Evolutionary conservation across 2,113 vertebrate genomes (phyloP), one percentile per base, ranked within the genome.

Genomic region (Rhinopomastus cyanomelas): DNA sequence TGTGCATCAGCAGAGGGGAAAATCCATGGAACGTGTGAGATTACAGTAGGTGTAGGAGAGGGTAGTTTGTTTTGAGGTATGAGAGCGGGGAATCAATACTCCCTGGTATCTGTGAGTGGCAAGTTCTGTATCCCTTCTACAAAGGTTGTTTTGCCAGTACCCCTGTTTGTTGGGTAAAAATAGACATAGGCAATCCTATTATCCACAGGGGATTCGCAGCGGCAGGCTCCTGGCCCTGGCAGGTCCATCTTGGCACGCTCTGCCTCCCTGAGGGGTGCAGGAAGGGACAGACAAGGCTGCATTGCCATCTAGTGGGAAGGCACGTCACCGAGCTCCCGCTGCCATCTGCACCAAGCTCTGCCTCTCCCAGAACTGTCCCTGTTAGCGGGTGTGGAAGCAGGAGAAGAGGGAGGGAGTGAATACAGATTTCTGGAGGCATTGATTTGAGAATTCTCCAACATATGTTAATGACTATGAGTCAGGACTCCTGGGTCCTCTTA

Each of bases 241-340:
- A n/a, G 53, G 49, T n/a, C 53, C 8, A 1, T 29, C 30, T 16
- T 34, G 34, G 67, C 75, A 17, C 68, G 66, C 42, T 48, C 61
- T 34, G 52, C 80, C 60, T 62, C 49, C n/a, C 22, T 5, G 23
- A 18, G 9, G 39, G 88, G 80, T 34, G 80, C 42, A 32, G 69
- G 76, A 44, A 39, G 65, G 74, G 27, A 75, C 64, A 32, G 77
- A 2, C 62, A n/a, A 61, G 55, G 77, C 88, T 81, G 88, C 25
- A 32, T 94, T 90, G 90, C 94, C 95, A 95, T 95, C 94, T 95
- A 94, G 93, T 60, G 95, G 93, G 88, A 88, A 78, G 87, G 90
- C 66, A 81, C 13, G 4, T 88, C 46, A 7, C 1, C 1, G 26
- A 74, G 56, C 66, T 68, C 32, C 49, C 2, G 15, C 12, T 62